Percentiles rank a stretch among this genome's conserved stretches.
These are phyloP conservation scores for Aspidapion aeneum DNA, from an alignment of 2,888 invertebrate genomes.

Conservation along the genomic window DNA sequence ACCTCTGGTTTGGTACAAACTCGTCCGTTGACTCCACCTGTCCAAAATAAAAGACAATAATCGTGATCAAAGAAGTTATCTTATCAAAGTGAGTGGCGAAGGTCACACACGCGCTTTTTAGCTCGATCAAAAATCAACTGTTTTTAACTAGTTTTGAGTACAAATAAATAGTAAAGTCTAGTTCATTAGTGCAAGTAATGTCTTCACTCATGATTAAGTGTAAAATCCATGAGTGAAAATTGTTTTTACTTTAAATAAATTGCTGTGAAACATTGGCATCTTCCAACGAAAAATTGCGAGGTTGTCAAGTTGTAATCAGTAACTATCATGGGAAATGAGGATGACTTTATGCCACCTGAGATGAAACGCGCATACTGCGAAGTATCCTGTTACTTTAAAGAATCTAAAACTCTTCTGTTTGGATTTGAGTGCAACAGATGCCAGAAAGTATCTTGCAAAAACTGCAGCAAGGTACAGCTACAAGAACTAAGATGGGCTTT, in stretches of 20 bases:
- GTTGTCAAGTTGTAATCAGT: background rate
- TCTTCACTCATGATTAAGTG: background rate
- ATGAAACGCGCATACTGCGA: background rate
- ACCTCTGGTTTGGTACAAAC: no score
- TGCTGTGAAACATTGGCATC: background rate
- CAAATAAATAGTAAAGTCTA: background rate
- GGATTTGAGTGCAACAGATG: background rate
- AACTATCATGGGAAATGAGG: background rate
- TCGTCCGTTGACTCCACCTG: no score
- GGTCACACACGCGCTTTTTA: background rate
- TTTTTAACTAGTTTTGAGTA: background rate
- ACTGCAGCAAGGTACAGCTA: background rate
- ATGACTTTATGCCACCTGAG: background rate
- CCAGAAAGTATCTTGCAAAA: background rate
- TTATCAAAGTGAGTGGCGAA: no score
- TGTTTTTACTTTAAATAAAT: background rate
- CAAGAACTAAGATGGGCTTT: background rate
- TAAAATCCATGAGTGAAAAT: background rate
- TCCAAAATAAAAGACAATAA: no score
- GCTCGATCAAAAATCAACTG: background rate
- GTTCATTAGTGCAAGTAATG: background rate
- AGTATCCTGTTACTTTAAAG: background rate
- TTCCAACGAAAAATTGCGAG: background rate
- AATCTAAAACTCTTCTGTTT: background rate
- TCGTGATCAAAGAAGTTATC: no score